Evolutionary conservation across 2,888 invertebrate genomes (phyloP).

Genomic region (Drosophila glabriapex): DNA sequence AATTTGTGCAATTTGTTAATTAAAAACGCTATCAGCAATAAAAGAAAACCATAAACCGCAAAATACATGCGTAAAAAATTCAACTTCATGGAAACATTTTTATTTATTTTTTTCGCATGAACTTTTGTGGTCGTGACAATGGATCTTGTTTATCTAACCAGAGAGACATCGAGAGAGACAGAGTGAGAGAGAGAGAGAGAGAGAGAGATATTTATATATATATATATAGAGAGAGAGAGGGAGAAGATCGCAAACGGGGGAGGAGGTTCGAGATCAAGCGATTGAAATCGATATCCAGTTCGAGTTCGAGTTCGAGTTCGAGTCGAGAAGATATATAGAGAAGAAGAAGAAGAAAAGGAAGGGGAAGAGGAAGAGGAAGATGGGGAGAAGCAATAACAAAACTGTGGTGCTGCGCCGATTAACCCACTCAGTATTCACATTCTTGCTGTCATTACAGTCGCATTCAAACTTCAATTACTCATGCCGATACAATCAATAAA

Average conservation of each 20-base stretch:
- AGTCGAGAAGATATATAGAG: not conserved
- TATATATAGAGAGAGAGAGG: not conserved
- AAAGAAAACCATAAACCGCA: conserved; percentile 18
- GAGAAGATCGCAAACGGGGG: conserved; percentile 16
- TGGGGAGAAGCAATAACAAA: conserved; percentile 3
- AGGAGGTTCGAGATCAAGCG: conserved; percentile 23
- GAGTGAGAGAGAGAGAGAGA: not conserved
- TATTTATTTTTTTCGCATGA: conserved; percentile 49
- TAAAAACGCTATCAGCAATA: conserved; percentile 31
- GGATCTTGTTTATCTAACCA: conserved; percentile 52
- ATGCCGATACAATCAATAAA: conserved; percentile 71
- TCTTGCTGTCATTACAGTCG: conserved; percentile 63
- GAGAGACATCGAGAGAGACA: not conserved
- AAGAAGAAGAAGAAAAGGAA: not conserved
- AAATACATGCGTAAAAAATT: conserved; percentile 22
- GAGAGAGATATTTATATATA: fast-evolving
- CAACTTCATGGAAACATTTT: conserved; percentile 24
- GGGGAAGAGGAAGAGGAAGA: too few species aligned
- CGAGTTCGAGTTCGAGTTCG: conserved; percentile 10
- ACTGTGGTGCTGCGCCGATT: conserved; percentile 40
- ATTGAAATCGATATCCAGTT: conserved; percentile 42
- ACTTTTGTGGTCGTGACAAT: conserved; percentile 74
- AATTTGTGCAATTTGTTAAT: conserved; percentile 38
- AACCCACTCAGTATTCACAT: conserved; percentile 58
- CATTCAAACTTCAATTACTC: conserved; percentile 68